Base-by-base conservation (phyloP, 2,113 vertebrate species). In the Motacilla tschutschensis region DNA sequence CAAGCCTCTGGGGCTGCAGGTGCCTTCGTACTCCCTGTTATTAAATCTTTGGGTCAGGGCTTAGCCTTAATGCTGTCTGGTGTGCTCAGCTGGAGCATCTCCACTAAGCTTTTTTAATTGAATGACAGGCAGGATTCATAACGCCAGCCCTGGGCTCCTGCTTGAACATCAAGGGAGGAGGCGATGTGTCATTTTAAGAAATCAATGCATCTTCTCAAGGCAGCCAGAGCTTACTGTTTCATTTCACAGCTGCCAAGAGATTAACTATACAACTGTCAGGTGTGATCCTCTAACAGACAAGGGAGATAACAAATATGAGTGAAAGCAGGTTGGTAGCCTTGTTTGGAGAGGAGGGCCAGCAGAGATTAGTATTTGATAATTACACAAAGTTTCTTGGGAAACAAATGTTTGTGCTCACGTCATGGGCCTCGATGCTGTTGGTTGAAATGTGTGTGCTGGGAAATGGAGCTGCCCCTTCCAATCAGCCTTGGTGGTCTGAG, bases 171-270 rank as follows among this genome's bases (percentile, higher is more conserved):
- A 24, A 46, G 66, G 77, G 77, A 85, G 80, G 38, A 85, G 77
- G 65, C 0, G 4, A 91, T 46, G 73, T 92, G 93, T 94, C 93
- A 81, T 77, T 69, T 75, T n/a, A 62, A 86, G 88, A 75, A 76
- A 93, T 93, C 90, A 78, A 66, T 94, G 85, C 59, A 10, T 69
- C 85, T 79, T 79, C 74, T 60, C 55, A 7, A 73, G 91, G 88
- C 85, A 78, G 88, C 58, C 2, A 0, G 88, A 81, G 85, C 91
- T 91, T 57, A 83, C 38, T 3, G 0, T 60, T 78, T 81, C 93
- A 85, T 92, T 73, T 85, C 71, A 46, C 43, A 84, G 83, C 93
- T 91, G 85, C 88, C 90, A 62, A 40, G 74, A 91, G 91, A 89
- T 86, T 72, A 91, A 75, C 77, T 33, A 65, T 11, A 19, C 76